Percentiles rank a stretch among this genome's conserved stretches.
These are phyloP conservation scores for Callaeas wilsoni DNA, from an alignment of 2,113 vertebrate species.

Conservation along the genomic window DNA sequence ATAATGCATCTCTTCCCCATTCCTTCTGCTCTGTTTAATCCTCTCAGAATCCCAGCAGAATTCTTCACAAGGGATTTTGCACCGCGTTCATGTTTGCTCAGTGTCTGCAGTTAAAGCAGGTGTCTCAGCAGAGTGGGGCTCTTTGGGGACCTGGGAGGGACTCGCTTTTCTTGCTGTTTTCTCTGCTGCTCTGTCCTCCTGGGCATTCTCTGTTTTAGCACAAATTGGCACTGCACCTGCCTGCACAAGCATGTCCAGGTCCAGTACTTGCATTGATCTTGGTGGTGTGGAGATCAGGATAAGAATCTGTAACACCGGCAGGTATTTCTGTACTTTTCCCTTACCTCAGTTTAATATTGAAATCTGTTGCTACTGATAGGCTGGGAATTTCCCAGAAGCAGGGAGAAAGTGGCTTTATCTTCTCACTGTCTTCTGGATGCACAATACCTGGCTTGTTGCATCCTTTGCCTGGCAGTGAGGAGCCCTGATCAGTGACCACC, in stretches of 20 bases:
- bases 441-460: background rate
- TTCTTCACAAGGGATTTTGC: background rate
- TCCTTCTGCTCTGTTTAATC: slow-evolving; percentile 52
- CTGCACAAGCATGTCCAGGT: background rate
- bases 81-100: accelerated
- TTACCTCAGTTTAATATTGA: background rate
- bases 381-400: background rate
- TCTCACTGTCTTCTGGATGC: background rate
- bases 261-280: background rate
- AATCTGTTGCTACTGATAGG: background rate
- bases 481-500: background rate
- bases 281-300: background rate
- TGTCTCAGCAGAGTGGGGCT: background rate
- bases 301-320: accelerated
- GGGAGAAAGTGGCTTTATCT: background rate
- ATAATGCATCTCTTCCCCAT: slow-evolving; percentile 18
- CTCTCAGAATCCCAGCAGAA: background rate
- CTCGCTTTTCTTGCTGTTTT: background rate
- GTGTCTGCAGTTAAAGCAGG: background rate
- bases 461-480: background rate
- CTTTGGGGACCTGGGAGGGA: background rate
- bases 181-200: background rate
- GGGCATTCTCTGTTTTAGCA: background rate
- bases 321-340: background rate
- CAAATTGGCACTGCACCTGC: background rate